A percentile compares a stretch with the other conserved stretches of the same genome.
These are phyloP conservation scores for Tanaodytes sp. DNA, from an alignment of 2,888 invertebrate species.

Conservation along the genomic window DNA sequence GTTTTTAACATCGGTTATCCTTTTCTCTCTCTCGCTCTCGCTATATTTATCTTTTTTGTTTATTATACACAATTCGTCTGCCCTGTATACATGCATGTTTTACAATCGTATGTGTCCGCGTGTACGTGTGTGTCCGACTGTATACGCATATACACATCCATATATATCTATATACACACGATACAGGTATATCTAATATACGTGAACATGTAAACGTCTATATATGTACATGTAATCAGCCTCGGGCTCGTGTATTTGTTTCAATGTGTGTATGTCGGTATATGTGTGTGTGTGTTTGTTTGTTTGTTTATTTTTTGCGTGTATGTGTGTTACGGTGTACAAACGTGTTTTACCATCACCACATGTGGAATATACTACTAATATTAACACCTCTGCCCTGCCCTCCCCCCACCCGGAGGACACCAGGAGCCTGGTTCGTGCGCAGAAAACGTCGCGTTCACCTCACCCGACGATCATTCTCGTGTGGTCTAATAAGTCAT, in stretches of 20 bases:
- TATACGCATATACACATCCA: constrained; percentile 3
- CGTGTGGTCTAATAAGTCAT: constrained; percentile 5
- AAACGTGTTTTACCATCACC: constrained; percentile 64
- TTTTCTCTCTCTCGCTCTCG: too few relatives aligned
- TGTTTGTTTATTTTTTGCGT: constrained; percentile 3
- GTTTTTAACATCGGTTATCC: too few relatives aligned
- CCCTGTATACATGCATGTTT: too few relatives aligned
- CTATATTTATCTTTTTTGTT: too few relatives aligned
- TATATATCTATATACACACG: constrained; percentile 1
- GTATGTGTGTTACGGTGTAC: constrained; percentile 27
- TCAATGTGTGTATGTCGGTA: constrained; percentile 10
- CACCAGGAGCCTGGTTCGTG: constrained; percentile 58
- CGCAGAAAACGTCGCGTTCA: constrained; percentile 65
- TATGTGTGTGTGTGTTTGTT: constrained; percentile 25
- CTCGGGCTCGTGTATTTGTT: too few relatives aligned
- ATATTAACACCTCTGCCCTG: constrained; percentile 60
- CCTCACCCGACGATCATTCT: constrained; percentile 2
- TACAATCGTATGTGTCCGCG: background rate
- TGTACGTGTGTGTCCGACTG: constrained; percentile 19
- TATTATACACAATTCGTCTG: too few relatives aligned
- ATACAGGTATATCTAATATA: too few relatives aligned
- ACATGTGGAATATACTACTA: constrained; percentile 66
- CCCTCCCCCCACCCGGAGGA: constrained; percentile 55
- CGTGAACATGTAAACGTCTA: background rate
- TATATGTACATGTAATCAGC: constrained; percentile 10